These are phyloP conservation scores for Nycteola revayana DNA, from an alignment of 2,888 invertebrate species.

Conservation along the genomic window DNA sequence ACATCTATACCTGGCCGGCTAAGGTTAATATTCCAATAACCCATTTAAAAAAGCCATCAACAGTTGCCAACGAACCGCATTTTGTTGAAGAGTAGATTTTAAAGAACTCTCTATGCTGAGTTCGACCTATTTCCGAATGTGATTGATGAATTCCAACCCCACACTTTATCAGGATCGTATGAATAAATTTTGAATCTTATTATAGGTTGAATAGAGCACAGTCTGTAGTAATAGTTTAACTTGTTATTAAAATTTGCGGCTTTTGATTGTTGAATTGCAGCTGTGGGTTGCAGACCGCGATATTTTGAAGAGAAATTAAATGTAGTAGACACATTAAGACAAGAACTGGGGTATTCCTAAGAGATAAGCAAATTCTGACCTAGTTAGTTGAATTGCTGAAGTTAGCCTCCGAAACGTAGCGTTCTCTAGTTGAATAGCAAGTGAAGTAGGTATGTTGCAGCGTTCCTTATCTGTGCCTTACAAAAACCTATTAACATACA, in stretches of 20 bases:
- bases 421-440: conserved; percentile 32
- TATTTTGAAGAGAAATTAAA: conserved; percentile 31
- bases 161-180: conserved; percentile 36
- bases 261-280: conserved; percentile 18
- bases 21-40: conserved; percentile 47
- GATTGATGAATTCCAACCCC: conserved; percentile 58
- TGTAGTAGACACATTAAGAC: conserved; percentile 29
- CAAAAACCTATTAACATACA: no score
- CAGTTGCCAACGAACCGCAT: conserved; percentile 44
- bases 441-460: conserved; percentile 25
- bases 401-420: conserved; percentile 33
- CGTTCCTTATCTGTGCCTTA: conserved; percentile 24
- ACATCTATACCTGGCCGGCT: conserved; percentile 32
- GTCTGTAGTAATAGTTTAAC: conserved; percentile 5
- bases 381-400: conserved; percentile 38
- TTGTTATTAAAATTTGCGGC: conserved; percentile 10
- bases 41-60: conserved; percentile 11
- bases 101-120: conserved; percentile 45
- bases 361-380: conserved; percentile 38
- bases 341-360: conserved; percentile 27
- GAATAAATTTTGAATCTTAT: conserved; percentile 32
- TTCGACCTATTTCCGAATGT: conserved; percentile 56
- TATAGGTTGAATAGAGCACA: conserved; percentile 17
- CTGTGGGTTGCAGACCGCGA: conserved; percentile 15
- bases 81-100: conserved; percentile 39